Percentiles rank a stretch among this genome's conserved stretches.
Conservation (phyloP, 2,888 invertebrate species). For the Lepidocyrtinus sp. region DNA sequence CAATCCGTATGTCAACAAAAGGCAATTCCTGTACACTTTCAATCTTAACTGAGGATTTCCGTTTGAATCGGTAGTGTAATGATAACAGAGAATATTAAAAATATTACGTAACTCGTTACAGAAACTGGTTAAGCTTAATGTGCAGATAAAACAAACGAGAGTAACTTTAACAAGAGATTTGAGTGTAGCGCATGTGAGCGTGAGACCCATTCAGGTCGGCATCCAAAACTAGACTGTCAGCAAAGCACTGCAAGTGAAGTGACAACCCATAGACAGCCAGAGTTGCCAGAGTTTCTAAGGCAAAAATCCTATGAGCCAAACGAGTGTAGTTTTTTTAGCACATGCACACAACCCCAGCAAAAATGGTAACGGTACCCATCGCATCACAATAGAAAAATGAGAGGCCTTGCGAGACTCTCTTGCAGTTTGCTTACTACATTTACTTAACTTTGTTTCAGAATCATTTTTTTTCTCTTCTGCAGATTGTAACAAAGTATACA, state of each 20-base stretch:
- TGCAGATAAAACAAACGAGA: constrained; percentile 8
- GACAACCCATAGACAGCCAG: constrained; percentile 29
- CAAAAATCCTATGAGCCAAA: background rate
- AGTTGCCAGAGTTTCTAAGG: constrained; percentile 11
- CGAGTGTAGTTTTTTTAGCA: constrained; percentile 8
- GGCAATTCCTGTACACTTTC: constrained; percentile 11
- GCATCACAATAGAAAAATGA: constrained; percentile 9
- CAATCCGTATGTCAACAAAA: constrained; percentile 7
- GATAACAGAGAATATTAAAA: constrained; percentile 9
- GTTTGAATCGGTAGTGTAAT: background rate
- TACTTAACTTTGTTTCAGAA: background rate
- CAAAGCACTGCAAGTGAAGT: constrained; percentile 29
- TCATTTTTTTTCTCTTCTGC: constrained; percentile 17
- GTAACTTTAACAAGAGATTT: background rate
- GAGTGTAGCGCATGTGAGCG: constrained; percentile 37
- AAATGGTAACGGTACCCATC: constrained; percentile 20
- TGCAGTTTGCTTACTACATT: constrained; percentile 11
- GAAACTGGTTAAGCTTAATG: background rate
- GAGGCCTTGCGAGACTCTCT: constrained; percentile 10
- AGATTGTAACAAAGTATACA: background rate
- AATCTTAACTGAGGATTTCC: constrained; percentile 11
- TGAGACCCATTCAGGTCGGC: constrained; percentile 61
- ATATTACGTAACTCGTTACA: constrained; percentile 1
- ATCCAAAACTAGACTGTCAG: constrained; percentile 59
- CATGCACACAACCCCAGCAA: constrained; percentile 10